phyloP scores from a whole-genome alignment of 2,113 vertebrate genomes.

The Trematomus loennbergii region DNA sequence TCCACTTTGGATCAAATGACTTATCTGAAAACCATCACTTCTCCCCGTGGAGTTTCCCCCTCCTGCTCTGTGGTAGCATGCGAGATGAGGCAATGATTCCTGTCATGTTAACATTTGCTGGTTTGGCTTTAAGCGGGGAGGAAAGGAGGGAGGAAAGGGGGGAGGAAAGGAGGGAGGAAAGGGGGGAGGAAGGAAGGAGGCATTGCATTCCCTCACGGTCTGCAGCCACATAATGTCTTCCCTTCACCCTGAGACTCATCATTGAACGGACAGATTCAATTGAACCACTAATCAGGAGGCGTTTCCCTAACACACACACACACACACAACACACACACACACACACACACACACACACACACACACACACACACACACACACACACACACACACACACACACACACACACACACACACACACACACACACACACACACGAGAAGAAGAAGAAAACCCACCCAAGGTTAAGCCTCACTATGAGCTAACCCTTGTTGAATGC shows the following conservation, averaged over 20 bases:
- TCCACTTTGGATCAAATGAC: conserved; percentile 9
- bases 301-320: too few relatives aligned
- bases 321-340: too few relatives aligned
- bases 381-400: too few relatives aligned
- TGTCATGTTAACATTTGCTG: conserved; percentile 46
- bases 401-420: too few relatives aligned
- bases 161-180: too few relatives aligned
- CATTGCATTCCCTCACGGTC: conserved; percentile 32
- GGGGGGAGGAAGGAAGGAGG: too few relatives aligned
- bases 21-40: conserved; percentile 22
- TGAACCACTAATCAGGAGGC: conserved; percentile 52
- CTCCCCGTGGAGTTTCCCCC: background rate
- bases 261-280: conserved; percentile 57
- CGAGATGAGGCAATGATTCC: conserved; percentile 60
- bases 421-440: too few relatives aligned
- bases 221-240: conserved; percentile 21
- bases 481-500: conserved; percentile 70
- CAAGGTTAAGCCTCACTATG: conserved; percentile 65
- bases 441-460: background rate
- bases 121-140: conserved; percentile 10
- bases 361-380: background rate
- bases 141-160: too few relatives aligned
- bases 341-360: conserved; percentile 15
- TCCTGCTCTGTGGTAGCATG: conserved; percentile 18
- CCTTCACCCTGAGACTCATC: conserved; percentile 30